A percentile compares a stretch with the other conserved stretches of the same genome.
Evolutionary conservation across 2,888 invertebrate genomes (phyloP).

Genomic region (Chrysina gloriosa): DNA sequence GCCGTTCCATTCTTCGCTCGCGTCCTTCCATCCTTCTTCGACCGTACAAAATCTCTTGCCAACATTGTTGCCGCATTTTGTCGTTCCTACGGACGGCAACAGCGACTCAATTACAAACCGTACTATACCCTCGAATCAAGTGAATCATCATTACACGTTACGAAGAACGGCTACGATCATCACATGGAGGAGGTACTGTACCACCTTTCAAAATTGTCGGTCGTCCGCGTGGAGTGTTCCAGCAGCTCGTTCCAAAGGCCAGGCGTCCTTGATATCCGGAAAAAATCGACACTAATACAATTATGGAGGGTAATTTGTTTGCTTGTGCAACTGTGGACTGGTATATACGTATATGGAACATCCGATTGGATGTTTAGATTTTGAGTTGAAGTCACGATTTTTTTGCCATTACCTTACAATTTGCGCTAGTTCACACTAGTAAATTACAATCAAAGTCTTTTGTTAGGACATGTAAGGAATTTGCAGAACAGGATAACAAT

Average conservation of each 20-base stretch:
- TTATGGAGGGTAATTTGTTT: slow-evolving; percentile 26
- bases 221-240: not conserved
- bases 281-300: slow-evolving; percentile 29
- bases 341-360: not conserved
- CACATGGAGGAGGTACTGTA: not conserved
- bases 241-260: not conserved
- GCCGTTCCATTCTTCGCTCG: slow-evolving; percentile 10
- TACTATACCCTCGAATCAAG: slow-evolving; percentile 4
- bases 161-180: not conserved
- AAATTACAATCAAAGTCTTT: slow-evolving; percentile 19
- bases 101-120: slow-evolving; percentile 7
- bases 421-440: not conserved
- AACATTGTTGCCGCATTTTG: not conserved
- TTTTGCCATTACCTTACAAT: slow-evolving; percentile 2
- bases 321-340: not conserved
- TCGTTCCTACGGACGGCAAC: not conserved
- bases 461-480: slow-evolving; percentile 21
- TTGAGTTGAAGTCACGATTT: not conserved
- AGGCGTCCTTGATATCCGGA: slow-evolving; percentile 18
- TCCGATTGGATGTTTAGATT: slow-evolving; percentile 1
- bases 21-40: slow-evolving; percentile 3
- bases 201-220: not conserved
- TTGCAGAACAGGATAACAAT: too few species aligned
- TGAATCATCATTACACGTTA: slow-evolving; percentile 12
- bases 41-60: not conserved